Evolutionary conservation across 2,113 vertebrate species (phyloP).

Genomic region (Zosterops borbonicus): DNA sequence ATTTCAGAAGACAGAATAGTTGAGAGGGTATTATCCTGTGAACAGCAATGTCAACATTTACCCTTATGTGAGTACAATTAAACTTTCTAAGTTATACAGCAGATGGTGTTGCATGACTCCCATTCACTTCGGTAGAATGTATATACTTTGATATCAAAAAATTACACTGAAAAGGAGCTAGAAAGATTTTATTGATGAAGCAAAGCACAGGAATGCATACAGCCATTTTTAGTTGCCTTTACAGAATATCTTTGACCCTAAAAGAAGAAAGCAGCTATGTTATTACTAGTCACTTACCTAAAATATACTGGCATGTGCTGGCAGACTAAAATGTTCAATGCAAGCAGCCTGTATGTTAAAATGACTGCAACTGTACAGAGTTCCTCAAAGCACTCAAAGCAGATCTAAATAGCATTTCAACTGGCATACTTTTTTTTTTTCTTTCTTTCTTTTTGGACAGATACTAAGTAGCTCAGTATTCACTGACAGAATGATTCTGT

Average conservation of each 20-base stretch:
- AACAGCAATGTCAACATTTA: neutral
- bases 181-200: neutral
- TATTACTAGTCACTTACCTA: neutral
- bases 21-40: neutral
- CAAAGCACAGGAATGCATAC: neutral
- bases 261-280: neutral
- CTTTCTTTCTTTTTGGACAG: neutral
- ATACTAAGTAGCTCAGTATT: neutral
- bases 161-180: neutral
- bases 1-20: neutral
- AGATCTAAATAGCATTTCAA: neutral
- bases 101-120: neutral
- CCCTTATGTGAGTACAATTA: neutral
- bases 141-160: neutral
- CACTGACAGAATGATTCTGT: neutral
- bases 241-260: neutral
- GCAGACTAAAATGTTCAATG: neutral
- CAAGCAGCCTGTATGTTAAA: neutral
- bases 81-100: neutral
- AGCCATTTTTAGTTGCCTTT: neutral
- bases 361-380: neutral
- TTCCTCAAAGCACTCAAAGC: neutral
- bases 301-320: neutral
- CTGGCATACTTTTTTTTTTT: neutral
- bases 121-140: neutral